Evolutionary conservation across 2,888 invertebrate species (phyloP).

Genomic region (Smittia sp.): DNA sequence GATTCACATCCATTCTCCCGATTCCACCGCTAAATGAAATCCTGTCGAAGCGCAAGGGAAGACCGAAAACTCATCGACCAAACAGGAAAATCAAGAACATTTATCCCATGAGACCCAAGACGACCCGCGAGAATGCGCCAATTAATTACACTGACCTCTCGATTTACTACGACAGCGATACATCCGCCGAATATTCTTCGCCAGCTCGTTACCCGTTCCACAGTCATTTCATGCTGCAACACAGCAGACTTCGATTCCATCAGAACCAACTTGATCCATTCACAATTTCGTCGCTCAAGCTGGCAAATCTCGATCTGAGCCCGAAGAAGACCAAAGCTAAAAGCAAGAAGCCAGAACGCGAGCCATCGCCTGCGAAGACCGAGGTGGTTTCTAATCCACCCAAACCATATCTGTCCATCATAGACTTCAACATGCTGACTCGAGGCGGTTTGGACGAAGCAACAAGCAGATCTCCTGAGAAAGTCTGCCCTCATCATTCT

Average conservation of each 20-base stretch:
- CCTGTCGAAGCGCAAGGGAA: slow-evolving; percentile 49
- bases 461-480: slow-evolving; percentile 42
- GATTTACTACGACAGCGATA: slow-evolving; percentile 58
- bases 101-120: slow-evolving; percentile 53
- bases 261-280: slow-evolving; percentile 11
- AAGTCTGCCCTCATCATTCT: slow-evolving; percentile 36
- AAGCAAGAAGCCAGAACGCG: background rate
- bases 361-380: background rate
- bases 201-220: slow-evolving; percentile 46
- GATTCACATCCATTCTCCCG: slow-evolving; percentile 67
- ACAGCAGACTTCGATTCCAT: slow-evolving; percentile 13
- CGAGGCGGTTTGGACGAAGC: slow-evolving; percentile 59
- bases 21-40: slow-evolving; percentile 52
- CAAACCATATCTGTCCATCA: slow-evolving; percentile 67
- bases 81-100: slow-evolving; percentile 47
- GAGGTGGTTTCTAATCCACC: slow-evolving; percentile 53
- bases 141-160: slow-evolving; percentile 58
- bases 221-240: slow-evolving; percentile 37
- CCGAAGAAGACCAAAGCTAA: slow-evolving; percentile 9
- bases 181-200: slow-evolving; percentile 54
- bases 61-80: slow-evolving; percentile 52
- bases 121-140: slow-evolving; percentile 55
- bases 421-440: slow-evolving; percentile 70
- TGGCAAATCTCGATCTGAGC: slow-evolving; percentile 46
- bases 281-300: slow-evolving; percentile 45